Conservation (phyloP, 2,797 vertebrate genomes). For the Cynodonichthys magdalenae region DNA sequence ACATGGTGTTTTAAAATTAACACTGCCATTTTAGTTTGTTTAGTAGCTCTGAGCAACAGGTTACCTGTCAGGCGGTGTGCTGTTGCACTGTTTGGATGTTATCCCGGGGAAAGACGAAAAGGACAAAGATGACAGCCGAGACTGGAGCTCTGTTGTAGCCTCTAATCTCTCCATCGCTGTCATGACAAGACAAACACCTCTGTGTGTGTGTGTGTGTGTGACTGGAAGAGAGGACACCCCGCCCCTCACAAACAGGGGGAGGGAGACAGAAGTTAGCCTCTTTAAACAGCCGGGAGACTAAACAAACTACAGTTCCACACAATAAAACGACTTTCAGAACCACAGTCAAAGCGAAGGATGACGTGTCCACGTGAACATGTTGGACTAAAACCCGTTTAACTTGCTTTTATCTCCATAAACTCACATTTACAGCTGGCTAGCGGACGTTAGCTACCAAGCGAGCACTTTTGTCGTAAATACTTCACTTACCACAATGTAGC, state of each 20-base stretch:
- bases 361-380: rapidly evolving
- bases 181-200: conserved; percentile 64
- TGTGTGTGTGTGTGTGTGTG: conserved; percentile 40
- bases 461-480: conserved; percentile 2
- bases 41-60: conserved; percentile 47
- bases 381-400: neutral
- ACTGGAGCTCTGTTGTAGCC: conserved; percentile 80
- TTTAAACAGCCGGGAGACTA: conserved; percentile 3
- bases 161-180: conserved; percentile 81
- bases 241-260: conserved; percentile 50
- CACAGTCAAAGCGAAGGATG: neutral
- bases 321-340: neutral
- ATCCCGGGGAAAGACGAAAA: conserved; percentile 83
- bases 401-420: neutral
- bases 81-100: conserved; percentile 76
- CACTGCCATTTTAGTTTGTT: neutral
- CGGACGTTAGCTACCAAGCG: conserved; percentile 14
- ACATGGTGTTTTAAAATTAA: neutral
- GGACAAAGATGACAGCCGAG: conserved; percentile 82
- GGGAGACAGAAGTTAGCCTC: conserved; percentile 21
- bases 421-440: conserved; percentile 24
- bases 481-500: conserved; percentile 39
- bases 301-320: conserved; percentile 15
- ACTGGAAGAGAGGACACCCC: conserved; percentile 53
- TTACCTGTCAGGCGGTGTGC: conserved; percentile 76